Base-by-base conservation (phyloP, 2,888 invertebrate genomes). In the Catocala fraxini region DNA sequence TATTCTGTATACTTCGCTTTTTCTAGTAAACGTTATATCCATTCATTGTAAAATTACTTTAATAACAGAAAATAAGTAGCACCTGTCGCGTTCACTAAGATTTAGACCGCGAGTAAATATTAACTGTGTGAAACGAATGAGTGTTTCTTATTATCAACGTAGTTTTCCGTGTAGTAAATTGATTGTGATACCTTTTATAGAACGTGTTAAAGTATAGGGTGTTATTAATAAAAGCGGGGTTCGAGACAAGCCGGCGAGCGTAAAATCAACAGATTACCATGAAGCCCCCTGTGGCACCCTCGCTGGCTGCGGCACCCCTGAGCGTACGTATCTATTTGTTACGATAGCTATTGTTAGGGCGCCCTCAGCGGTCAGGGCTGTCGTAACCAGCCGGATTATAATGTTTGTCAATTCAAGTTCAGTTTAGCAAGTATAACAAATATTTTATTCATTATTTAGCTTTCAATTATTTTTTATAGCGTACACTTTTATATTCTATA, bases 201-300 rank as follows among this genome's bases (percentile, higher is more conserved):
- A 84, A 91, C 89, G 90, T 90, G 91, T 90, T 89, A 88, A 88
- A 86, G 87, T 88, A 87, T 83, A 82, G 77, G 84, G 83, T 88
- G 87, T 91, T 92, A 92, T 91, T 92, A 90, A 78, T 77, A 92
- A 88, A 93, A 88, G 85, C 82, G 83, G 89, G 89, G 86, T 86
- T 85, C 83, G 79, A 82, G 82, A 84, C 86, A 83, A 86, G 86
- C 81, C 84, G 86, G 86, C 80, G 87, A 90, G 92, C 92, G 93
- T 92, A 93, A 93, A 93, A 93, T 93, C 93, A 93, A 93, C 93
- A 93, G 93, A 94, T 94, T 93, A 93, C 88, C 80, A 84, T 83
- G 82, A 89, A 83, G 80, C 88, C 91, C 92, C 85, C 87, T 76
- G 81, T 77, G 75, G 80, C 75, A 82, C 85, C 80, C 83, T 88